Base-by-base conservation (phyloP, 2,888 invertebrate species). In the Steromphala cineraria region DNA sequence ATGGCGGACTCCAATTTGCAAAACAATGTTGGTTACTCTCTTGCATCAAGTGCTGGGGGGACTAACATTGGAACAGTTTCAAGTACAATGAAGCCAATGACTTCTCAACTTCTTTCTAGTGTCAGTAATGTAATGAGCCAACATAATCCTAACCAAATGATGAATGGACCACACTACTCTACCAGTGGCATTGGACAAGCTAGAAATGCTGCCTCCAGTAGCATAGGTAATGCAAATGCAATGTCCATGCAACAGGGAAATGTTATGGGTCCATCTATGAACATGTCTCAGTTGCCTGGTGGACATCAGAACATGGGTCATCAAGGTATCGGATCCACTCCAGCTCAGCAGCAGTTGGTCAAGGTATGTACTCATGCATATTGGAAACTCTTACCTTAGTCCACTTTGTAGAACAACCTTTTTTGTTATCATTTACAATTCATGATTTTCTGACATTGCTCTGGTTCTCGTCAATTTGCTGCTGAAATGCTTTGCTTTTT, bases 121-220 rank as follows among this genome's bases (percentile, higher is more conserved):
- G 80, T 85, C 24, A 83, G 82, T 56, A 82, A 81, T 78, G 82
- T 84, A 55, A 83, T 82, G 81, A 85, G 85, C 53, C 89, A 87
- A 80, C 86, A 81, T 62, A 81, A 83, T 67, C 86, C 83, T 55
- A 89, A 89, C 86, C 89, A 87, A 79, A 87, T 90, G 86, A 87
- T 93, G 85, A 93, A 93, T 88, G 93, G 93, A 83, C 93, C 92
- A 77, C 90, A 89, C 78, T 88, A 88, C 82, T 87, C 89, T 84
- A 84, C 85, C 67, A 86, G 87, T 82, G 87, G 87, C 81, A 80
- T 86, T 82, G 87, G 82, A 17, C 87, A 84, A 74, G 82, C 81
- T 21, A 81, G 86, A 79, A 80, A 81, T 28, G 82, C 82, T 78
- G 80, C 84, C 76, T 74, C 86, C 53, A 82, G 84, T 79, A 84